Conservation (phyloP, 2,888 invertebrate genomes). For the Leucophenga maculata region DNA sequence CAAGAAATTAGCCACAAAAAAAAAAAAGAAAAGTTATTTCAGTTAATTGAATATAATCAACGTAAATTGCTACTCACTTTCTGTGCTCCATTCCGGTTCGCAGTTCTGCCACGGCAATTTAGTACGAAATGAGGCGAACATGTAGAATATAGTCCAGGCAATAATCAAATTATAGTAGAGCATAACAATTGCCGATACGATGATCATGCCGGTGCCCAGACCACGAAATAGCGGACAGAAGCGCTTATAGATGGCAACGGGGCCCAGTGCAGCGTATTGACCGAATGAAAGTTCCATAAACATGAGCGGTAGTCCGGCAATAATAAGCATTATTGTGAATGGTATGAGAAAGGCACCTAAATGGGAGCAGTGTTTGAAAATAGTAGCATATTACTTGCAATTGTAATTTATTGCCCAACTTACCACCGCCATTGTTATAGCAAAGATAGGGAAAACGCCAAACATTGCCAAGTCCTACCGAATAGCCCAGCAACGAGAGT, state of each 20-base stretch:
- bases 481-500: constrained; percentile 80
- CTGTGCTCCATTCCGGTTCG: constrained; percentile 80
- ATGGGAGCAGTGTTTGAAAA: background rate
- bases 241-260: constrained; percentile 85
- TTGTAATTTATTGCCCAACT: constrained; percentile 41
- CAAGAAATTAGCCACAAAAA: background rate
- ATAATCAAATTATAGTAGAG: constrained; percentile 84
- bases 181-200: constrained; percentile 83
- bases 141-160: constrained; percentile 85
- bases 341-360: constrained; percentile 87
- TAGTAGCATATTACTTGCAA: background rate
- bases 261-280: constrained; percentile 85
- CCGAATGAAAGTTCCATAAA: constrained; percentile 90
- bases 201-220: constrained; percentile 83
- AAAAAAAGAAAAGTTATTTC: constrained; percentile 3
- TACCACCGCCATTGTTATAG: constrained; percentile 84
- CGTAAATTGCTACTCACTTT: constrained; percentile 73
- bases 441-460: constrained; percentile 85
- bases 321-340: constrained; percentile 84
- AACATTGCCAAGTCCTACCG: constrained; percentile 82
- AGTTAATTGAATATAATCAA: background rate
- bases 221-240: constrained; percentile 82
- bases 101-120: constrained; percentile 83
- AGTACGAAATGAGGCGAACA: constrained; percentile 79
- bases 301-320: constrained; percentile 86